phyloP scores from a whole-genome alignment of 2,888 invertebrate genomes.

The Plutella xylostella region DNA sequence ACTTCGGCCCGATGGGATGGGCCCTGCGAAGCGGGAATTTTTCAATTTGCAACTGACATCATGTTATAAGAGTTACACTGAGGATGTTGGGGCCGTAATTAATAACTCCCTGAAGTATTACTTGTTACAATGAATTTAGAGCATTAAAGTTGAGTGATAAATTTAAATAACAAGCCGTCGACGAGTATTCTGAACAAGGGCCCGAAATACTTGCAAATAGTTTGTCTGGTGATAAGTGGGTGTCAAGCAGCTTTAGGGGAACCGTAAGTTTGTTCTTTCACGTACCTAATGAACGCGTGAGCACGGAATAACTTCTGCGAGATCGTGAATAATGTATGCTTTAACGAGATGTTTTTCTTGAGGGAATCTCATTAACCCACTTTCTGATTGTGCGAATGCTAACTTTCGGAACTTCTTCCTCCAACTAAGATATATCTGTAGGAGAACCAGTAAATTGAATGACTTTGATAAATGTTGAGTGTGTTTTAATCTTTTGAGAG shows the following conservation, averaged over 20 bases:
- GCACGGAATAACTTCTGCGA: conserved; percentile 61
- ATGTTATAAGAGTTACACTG: conserved; percentile 68
- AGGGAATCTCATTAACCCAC: conserved; percentile 68
- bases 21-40: conserved; percentile 69
- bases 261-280: conserved; percentile 53
- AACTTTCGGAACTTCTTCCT: conserved; percentile 58
- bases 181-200: conserved; percentile 33
- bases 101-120: conserved; percentile 68
- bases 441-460: conserved; percentile 44
- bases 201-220: conserved; percentile 59
- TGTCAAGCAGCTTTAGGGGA: conserved; percentile 42
- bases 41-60: conserved; percentile 70
- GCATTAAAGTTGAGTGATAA: conserved; percentile 69
- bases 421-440: conserved; percentile 50
- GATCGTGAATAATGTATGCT: conserved; percentile 68
- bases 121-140: conserved; percentile 67
- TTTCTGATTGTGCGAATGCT: conserved; percentile 65
- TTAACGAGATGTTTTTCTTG: conserved; percentile 70
- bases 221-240: conserved; percentile 57
- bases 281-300: conserved; percentile 66
- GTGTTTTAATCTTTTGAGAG: conserved; percentile 6
- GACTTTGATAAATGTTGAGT: conserved; percentile 23
- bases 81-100: conserved; percentile 64
- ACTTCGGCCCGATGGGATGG: conserved; percentile 49
- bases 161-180: conserved; percentile 62